Conservation (phyloP, 1,140 invertebrate species). For the Brachionus paranguensis region DNA sequence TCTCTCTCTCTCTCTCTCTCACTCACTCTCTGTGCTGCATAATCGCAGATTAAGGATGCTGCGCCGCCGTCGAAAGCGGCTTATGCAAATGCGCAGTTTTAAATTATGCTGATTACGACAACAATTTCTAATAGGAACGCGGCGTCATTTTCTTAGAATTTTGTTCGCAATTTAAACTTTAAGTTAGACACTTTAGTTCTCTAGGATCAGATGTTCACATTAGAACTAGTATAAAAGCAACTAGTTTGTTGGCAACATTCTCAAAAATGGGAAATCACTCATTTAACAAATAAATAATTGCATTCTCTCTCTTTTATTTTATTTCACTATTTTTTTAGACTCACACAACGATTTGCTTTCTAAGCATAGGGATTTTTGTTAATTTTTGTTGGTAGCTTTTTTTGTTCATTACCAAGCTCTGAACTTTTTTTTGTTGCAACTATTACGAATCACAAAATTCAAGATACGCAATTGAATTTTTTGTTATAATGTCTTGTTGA, state of each 20-base stretch:
- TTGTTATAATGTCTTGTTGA: conserved; percentile 34
- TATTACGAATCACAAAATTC: conserved; percentile 7
- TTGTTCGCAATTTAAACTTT: conserved; percentile 12
- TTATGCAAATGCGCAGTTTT: conserved; percentile 3
- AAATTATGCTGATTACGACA: conserved; percentile 22
- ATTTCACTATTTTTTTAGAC: background rate
- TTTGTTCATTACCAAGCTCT: background rate
- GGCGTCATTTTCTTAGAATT: conserved; percentile 3
- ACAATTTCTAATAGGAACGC: background rate
- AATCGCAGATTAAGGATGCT: conserved; percentile 13
- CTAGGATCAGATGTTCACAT: background rate
- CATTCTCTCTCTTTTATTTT: too few species aligned
- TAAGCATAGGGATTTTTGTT: background rate
- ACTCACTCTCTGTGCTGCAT: background rate
- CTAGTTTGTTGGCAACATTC: background rate
- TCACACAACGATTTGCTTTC: background rate
- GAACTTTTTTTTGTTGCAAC: background rate
- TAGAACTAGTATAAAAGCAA: background rate
- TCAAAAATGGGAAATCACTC: background rate
- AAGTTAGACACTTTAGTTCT: background rate
- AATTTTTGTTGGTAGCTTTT: background rate
- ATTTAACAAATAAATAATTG: background rate
- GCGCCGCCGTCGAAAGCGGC: background rate
- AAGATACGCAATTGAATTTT: conserved; percentile 20
- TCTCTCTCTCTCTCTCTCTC: background rate